phyloP scores from a whole-genome alignment of 2,797 vertebrate genomes.

The Argentina silus region DNA sequence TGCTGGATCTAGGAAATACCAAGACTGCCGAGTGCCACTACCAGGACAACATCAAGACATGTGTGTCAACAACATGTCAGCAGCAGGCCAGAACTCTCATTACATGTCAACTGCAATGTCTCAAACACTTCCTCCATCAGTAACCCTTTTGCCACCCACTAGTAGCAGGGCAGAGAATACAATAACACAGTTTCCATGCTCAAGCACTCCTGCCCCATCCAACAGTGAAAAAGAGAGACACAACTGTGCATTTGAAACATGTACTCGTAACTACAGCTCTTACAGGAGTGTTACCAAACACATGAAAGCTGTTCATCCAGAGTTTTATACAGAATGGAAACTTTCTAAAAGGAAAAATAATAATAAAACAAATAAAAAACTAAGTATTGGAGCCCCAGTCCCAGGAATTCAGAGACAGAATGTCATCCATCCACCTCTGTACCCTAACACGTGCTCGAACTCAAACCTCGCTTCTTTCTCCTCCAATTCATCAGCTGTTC shows the following conservation, averaged over 20 bases:
- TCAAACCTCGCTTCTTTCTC: constrained; percentile 71
- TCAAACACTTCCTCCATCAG: constrained; percentile 60
- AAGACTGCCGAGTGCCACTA: constrained; percentile 35
- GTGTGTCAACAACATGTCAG: constrained; percentile 44
- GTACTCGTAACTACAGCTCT: constrained; percentile 89
- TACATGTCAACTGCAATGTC: constrained; percentile 51
- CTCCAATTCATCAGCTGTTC: constrained; percentile 75
- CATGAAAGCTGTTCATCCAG: constrained; percentile 91
- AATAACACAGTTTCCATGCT: constrained; percentile 24
- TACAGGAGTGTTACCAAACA: constrained; percentile 93
- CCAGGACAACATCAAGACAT: constrained; percentile 37
- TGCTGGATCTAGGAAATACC: constrained; percentile 43
- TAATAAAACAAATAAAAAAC: constrained; percentile 50
- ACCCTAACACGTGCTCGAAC: constrained; percentile 69
- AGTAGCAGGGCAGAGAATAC: constrained; percentile 52
- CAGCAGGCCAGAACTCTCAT: constrained; percentile 37
- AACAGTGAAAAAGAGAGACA: constrained; percentile 78
- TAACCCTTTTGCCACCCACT: constrained; percentile 46
- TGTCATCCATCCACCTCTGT: constrained; percentile 76
- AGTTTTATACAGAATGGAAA: constrained; percentile 92
- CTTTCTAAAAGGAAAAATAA: constrained; percentile 69
- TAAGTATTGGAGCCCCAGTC: constrained; percentile 45
- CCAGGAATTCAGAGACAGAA: constrained; percentile 76
- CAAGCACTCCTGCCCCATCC: constrained; percentile 24
- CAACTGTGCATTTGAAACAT: constrained; percentile 88